These are phyloP conservation scores for Anolis carolinensis DNA, from an alignment of 2,113 vertebrate genomes.

Conservation along the genomic window DNA sequence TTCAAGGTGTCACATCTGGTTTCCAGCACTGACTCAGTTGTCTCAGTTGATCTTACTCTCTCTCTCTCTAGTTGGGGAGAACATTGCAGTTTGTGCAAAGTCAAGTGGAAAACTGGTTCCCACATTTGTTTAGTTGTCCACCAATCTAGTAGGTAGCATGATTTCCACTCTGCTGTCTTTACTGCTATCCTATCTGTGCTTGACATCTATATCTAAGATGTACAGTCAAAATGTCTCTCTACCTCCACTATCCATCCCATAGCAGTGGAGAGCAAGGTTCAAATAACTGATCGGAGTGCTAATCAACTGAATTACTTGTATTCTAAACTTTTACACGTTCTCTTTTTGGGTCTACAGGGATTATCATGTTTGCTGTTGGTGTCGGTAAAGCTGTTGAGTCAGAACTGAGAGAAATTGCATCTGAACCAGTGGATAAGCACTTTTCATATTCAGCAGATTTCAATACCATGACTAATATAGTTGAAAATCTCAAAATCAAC, in stretches of 20 bases:
- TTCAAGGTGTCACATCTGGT: background rate
- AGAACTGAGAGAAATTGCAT: slow-evolving; percentile 92
- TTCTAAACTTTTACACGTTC: background rate
- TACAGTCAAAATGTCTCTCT: background rate
- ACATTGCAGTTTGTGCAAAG: too few relatives aligned
- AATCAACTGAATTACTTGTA: background rate
- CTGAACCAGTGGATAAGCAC: slow-evolving; percentile 89
- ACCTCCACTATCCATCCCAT: background rate
- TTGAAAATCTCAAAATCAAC: slow-evolving; percentile 93
- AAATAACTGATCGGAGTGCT: background rate
- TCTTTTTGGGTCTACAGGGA: slow-evolving; percentile 72
- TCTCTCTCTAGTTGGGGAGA: too few relatives aligned
- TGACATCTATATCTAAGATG: background rate
- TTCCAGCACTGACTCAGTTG: background rate
- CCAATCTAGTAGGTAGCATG: too few relatives aligned
- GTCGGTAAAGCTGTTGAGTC: slow-evolving; percentile 95
- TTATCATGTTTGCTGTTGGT: slow-evolving; percentile 96
- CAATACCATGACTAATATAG: slow-evolving; percentile 88
- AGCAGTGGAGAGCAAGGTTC: background rate
- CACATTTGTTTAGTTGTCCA: too few relatives aligned
- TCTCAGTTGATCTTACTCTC: background rate
- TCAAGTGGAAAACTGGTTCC: too few relatives aligned
- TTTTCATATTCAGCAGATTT: slow-evolving; percentile 94
- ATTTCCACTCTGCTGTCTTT: too few relatives aligned
- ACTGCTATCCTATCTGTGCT: too few relatives aligned